Base-by-base conservation (phyloP, 1,140 invertebrate species). In the Trichonephila inaurata region DNA sequence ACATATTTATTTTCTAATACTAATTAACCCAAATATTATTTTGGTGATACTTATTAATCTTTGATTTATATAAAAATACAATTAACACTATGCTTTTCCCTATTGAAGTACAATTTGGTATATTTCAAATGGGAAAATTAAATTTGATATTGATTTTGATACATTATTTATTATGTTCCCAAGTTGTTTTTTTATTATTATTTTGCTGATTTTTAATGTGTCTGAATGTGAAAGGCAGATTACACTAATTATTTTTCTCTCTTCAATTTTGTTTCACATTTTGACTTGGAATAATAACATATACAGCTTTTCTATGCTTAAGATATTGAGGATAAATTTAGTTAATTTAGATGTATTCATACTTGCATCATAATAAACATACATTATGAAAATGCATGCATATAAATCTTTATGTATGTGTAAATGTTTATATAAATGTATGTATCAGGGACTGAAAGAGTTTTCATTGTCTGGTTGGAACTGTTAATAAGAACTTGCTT, bases 401-500 rank as follows among this genome's bases (percentile, higher is more conserved):
- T n/a, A 69, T 77, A 72, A 16, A 72, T 72, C 24, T 72, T 40
- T 40, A 40, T 40, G 33, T 40, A 40, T 40, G 33, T 51, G 7
- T 8, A 51, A 51, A 33, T 28, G 28, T 77, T 33, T 77, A 40
- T 77, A 77, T 77, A 18, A 7, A 77, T 7, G 72, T 40, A 77
- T 77, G 72, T 77, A 77, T 77, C 72, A 77, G 72, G 72, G 72
- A 77, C 33, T 40, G 72, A 33, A 77, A 33, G 72, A 77, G 33
- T 33, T 77, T 77, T 14, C 14, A 33, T 28, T 33, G 33, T 77
- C 12, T 21, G 18, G 28, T 77, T 28, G 72, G 72, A 77, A 28
- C 33, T 77, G 72, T 77, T 77, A 77, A 77, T 16, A 77, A 33
- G 72, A 33, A 77, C 33, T 33, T 77, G 28, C 72, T 16, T 77